phyloP scores from a whole-genome alignment of 2,797 vertebrate species.

The Coluber constrictor region DNA sequence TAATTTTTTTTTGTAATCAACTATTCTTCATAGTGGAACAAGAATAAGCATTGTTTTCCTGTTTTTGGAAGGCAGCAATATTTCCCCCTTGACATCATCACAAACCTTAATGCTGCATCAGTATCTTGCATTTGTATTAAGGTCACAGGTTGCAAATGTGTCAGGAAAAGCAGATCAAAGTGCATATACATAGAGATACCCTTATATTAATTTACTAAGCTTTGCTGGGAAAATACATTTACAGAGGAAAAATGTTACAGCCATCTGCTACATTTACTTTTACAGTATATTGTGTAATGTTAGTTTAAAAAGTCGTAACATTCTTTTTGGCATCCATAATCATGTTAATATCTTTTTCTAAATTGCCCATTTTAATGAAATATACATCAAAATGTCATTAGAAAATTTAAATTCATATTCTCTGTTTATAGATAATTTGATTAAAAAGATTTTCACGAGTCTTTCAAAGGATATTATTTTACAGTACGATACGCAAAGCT shows the following conservation, averaged over 20 bases:
- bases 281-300: constrained; percentile 1
- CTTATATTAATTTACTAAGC: not conserved
- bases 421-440: not conserved
- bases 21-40: not conserved
- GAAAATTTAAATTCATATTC: not conserved
- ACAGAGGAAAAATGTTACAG: not conserved
- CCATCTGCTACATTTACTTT: not conserved
- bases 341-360: not conserved
- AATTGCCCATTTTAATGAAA: not conserved
- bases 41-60: not conserved
- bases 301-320: not conserved
- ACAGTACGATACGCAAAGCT: not conserved
- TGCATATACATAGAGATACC: not conserved
- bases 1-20: not conserved
- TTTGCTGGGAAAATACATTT: constrained; percentile 28
- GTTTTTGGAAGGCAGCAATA: constrained; percentile 26
- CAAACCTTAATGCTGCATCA: not conserved
- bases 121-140: not conserved
- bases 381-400: not conserved
- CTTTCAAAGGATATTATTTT: not conserved
- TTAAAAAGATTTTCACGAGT: not conserved
- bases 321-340: constrained; percentile 1
- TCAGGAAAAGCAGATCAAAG: not conserved
- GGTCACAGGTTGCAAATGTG: not conserved
- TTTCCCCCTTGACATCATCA: constrained; percentile 8